These are phyloP conservation scores for Galeopsomyia nigrocyanea DNA, from an alignment of 2,888 invertebrate species.

Conservation along the genomic window DNA sequence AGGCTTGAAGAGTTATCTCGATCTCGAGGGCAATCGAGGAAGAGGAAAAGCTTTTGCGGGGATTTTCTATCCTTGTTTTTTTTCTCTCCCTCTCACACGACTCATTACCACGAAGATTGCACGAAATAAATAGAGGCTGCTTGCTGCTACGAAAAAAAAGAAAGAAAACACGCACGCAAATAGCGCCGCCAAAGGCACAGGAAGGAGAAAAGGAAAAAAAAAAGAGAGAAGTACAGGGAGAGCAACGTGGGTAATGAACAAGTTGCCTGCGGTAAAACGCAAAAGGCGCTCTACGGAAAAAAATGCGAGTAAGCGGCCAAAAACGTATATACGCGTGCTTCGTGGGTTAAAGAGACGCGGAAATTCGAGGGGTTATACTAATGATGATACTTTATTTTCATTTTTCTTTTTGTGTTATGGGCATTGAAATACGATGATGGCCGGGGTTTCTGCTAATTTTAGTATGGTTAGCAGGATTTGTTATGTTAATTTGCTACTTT, in stretches of 20 bases:
- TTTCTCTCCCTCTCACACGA: not conserved
- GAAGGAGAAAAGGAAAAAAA: conserved; percentile 3
- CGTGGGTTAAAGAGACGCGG: too few relatives aligned
- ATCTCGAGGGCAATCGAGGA: too few relatives aligned
- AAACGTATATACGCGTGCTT: too few relatives aligned
- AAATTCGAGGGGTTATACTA: too few relatives aligned
- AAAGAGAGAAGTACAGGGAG: not conserved
- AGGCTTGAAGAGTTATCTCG: too few relatives aligned
- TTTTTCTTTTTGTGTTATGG: too few relatives aligned
- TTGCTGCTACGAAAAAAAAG: not conserved
- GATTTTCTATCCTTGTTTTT: not conserved
- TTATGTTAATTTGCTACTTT: too few relatives aligned
- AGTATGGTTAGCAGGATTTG: too few relatives aligned
- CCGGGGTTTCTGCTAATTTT: not conserved
- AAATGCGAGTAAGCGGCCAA: not conserved
- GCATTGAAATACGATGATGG: not conserved
- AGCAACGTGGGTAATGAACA: conserved; percentile 18
- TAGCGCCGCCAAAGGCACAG: conserved; percentile 1
- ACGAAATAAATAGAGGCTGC: conserved; percentile 7
- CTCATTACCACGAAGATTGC: conserved; percentile 22
- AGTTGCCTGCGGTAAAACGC: conserved; percentile 19
- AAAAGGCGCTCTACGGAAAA: not conserved
- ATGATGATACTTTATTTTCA: too few relatives aligned
- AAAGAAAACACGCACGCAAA: not conserved
- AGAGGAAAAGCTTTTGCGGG: not conserved